These are phyloP conservation scores for Natator depressus DNA, from an alignment of 2,113 vertebrate genomes.

Conservation along the genomic window DNA sequence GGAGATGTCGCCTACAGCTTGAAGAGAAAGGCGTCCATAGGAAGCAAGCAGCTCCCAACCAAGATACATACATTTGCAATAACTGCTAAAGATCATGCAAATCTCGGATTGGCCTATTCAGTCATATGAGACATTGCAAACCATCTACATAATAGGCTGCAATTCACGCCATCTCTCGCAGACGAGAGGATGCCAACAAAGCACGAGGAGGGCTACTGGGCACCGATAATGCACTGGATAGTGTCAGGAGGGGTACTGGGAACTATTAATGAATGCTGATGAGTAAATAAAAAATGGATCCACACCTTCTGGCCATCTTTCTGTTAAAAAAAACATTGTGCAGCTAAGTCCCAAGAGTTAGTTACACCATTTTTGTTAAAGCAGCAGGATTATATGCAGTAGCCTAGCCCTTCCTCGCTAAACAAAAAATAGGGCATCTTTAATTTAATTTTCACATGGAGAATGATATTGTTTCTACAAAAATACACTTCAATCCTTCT, in stretches of 20 bases:
- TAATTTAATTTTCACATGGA: constrained; percentile 18
- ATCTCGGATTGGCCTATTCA: too few species aligned
- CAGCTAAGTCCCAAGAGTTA: neutral
- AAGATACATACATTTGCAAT: too few species aligned
- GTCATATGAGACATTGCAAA: too few species aligned
- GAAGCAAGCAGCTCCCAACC: too few species aligned
- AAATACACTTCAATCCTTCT: constrained; percentile 37
- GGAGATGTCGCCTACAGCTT: too few species aligned
- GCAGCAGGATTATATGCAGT: neutral
- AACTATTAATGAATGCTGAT: neutral
- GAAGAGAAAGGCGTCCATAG: too few species aligned
- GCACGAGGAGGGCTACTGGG: neutral
- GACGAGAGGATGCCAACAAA: too few species aligned
- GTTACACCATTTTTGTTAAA: neutral
- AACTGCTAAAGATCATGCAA: too few species aligned
- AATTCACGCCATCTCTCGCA: too few species aligned
- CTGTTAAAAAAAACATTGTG: neutral
- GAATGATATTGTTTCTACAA: constrained; percentile 35
- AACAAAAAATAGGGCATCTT: neutral
- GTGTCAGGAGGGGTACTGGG: neutral
- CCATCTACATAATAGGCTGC: too few species aligned
- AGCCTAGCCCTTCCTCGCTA: neutral
- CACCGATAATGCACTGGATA: neutral
- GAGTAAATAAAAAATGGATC: neutral
- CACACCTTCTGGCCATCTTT: neutral